These are phyloP conservation scores for Tillus elongatus DNA, from an alignment of 2,888 invertebrate species.

Conservation along the genomic window DNA sequence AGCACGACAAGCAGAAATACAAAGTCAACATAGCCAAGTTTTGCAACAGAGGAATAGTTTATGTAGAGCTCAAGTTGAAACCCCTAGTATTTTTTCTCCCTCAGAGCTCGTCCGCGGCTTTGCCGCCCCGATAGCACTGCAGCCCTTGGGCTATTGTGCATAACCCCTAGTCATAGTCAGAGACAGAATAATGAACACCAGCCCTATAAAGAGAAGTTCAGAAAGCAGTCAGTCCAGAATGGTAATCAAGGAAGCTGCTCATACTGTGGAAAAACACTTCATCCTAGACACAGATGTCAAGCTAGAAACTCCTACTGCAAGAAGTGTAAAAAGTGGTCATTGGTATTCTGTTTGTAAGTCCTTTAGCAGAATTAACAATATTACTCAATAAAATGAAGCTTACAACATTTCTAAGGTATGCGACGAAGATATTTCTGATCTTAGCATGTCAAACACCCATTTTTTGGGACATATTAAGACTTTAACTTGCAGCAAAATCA, in stretches of 20 bases:
- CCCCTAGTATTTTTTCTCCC: no score
- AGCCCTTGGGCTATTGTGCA: no score
- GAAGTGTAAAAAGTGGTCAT: conserved; percentile 4
- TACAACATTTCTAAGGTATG: background rate
- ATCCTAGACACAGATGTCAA: background rate
- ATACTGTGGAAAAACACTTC: background rate
- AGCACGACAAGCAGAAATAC: conserved; percentile 7
- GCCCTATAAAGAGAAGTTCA: background rate
- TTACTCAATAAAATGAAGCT: background rate
- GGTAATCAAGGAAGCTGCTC: background rate
- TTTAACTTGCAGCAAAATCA: conserved; percentile 4
- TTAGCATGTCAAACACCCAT: background rate
- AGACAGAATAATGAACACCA: background rate
- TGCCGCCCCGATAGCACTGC: no score
- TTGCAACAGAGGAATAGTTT: background rate
- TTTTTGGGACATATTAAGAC: background rate
- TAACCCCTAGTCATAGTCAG: background rate
- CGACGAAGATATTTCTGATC: background rate
- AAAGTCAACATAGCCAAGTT: conserved; percentile 1
- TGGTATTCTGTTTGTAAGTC: conserved; percentile 3
- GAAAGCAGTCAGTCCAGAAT: background rate
- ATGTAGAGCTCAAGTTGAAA: background rate
- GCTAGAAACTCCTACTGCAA: conserved; percentile 1
- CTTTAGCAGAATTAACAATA: background rate
- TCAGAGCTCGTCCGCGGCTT: no score